A percentile compares a stretch with the other conserved stretches of the same genome.
Conservation (phyloP, 2,797 vertebrate genomes). For the Pampus argenteus region DNA sequence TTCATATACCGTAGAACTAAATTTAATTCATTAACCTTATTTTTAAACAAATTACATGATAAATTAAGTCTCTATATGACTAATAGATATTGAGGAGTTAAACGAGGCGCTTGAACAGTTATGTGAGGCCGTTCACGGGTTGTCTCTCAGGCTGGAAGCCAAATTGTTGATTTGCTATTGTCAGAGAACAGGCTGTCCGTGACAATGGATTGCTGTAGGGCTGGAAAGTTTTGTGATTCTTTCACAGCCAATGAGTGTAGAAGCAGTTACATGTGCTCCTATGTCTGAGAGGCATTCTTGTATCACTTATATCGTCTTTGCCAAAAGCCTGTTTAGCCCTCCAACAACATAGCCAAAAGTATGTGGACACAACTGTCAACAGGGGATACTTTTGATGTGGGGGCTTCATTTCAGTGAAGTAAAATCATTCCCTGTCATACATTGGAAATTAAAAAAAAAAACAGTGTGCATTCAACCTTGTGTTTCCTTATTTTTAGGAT, state of each 20-base stretch:
- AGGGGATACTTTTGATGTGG: neutral
- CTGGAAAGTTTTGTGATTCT: slow-evolving; percentile 14
- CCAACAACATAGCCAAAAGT: too few species aligned
- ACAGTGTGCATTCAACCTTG: too few species aligned
- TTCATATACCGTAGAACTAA: neutral
- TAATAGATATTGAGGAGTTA: neutral
- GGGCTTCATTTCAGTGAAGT: neutral
- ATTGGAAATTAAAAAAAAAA: too few species aligned
- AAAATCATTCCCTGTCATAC: too few species aligned
- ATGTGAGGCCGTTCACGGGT: neutral
- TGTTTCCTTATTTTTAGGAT: too few species aligned
- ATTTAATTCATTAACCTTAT: neutral
- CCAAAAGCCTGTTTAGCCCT: neutral
- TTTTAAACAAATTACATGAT: neutral
- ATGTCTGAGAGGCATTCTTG: neutral
- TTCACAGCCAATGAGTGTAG: slow-evolving; percentile 16
- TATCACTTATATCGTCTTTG: too few species aligned
- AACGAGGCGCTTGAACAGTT: neutral
- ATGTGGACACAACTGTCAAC: neutral
- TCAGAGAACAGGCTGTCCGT: slow-evolving; percentile 1
- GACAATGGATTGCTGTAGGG: slow-evolving; percentile 3
- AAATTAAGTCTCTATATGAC: neutral
- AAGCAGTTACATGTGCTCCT: slow-evolving; percentile 3
- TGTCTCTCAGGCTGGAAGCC: neutral
- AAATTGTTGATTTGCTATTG: slow-evolving; percentile 10